phyloP scores from a whole-genome alignment of 1,140 invertebrate species.

The Eriosoma lanigerum region DNA sequence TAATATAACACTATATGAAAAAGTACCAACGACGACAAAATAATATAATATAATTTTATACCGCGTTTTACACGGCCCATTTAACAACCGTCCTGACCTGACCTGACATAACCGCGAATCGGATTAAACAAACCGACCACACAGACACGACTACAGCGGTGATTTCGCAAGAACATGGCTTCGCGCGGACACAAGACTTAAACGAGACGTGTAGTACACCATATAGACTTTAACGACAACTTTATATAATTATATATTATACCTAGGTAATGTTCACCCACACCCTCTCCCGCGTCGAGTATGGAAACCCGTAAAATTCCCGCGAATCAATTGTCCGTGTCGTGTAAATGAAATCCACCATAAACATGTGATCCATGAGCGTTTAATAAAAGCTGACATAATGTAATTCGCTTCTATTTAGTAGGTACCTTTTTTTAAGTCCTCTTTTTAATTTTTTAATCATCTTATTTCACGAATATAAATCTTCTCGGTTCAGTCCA shows the following conservation, averaged over 20 bases:
- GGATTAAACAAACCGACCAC: not conserved
- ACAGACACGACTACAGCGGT: not conserved
- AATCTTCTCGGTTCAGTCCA: too few relatives aligned
- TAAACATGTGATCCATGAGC: not conserved
- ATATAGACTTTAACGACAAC: not conserved
- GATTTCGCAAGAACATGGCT: not conserved
- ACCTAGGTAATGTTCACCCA: not conserved
- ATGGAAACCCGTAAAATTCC: constrained; percentile 15
- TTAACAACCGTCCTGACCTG: not conserved
- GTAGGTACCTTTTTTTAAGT: too few relatives aligned
- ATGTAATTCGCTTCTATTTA: too few relatives aligned
- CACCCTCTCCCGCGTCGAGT: not conserved
- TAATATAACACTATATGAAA: too few relatives aligned
- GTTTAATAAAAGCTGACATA: too few relatives aligned
- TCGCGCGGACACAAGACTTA: not conserved
- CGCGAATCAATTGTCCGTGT: constrained; percentile 17
- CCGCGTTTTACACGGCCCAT: not conserved
- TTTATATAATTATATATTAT: not conserved
- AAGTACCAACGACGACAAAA: too few relatives aligned
- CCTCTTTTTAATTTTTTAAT: too few relatives aligned
- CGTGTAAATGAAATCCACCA: not conserved
- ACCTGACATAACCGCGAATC: not conserved
- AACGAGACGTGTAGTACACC: not conserved
- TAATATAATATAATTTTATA: too few relatives aligned
- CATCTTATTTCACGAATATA: too few relatives aligned